phyloP scores from a whole-genome alignment of 2,797 vertebrate genomes.

The Silurus lanzhouensis region DNA sequence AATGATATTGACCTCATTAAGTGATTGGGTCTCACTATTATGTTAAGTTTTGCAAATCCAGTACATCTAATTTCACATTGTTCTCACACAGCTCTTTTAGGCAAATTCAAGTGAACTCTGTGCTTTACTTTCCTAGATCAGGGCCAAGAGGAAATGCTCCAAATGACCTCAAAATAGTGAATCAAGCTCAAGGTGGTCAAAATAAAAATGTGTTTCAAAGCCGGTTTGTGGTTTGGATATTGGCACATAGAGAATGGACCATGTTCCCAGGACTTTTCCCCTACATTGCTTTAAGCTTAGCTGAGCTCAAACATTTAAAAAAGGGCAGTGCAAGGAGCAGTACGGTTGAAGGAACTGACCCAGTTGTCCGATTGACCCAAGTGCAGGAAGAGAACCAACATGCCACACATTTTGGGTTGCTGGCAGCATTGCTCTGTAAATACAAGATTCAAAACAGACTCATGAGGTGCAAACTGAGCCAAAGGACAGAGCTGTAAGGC shows the following conservation, averaged over 20 bases:
- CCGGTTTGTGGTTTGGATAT: neutral
- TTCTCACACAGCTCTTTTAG: conserved; percentile 1
- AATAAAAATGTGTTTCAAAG: neutral
- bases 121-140: neutral
- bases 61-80: neutral
- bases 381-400: neutral
- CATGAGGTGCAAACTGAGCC: neutral
- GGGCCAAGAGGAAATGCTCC: no score
- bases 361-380: neutral
- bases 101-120: neutral
- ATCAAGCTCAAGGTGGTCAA: neutral
- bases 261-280: neutral
- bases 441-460: neutral
- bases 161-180: neutral
- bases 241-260: neutral
- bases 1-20: conserved; percentile 13
- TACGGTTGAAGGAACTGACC: neutral
- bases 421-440: neutral
- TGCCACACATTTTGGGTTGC: neutral
- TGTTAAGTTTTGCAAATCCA: neutral
- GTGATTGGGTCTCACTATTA: conserved; percentile 3
- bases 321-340: neutral
- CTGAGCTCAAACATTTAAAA: neutral
- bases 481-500: neutral
- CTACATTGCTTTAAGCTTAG: neutral